These are phyloP conservation scores for Corythornis vintsioides DNA, from an alignment of 2,113 vertebrate species.

Conservation along the genomic window DNA sequence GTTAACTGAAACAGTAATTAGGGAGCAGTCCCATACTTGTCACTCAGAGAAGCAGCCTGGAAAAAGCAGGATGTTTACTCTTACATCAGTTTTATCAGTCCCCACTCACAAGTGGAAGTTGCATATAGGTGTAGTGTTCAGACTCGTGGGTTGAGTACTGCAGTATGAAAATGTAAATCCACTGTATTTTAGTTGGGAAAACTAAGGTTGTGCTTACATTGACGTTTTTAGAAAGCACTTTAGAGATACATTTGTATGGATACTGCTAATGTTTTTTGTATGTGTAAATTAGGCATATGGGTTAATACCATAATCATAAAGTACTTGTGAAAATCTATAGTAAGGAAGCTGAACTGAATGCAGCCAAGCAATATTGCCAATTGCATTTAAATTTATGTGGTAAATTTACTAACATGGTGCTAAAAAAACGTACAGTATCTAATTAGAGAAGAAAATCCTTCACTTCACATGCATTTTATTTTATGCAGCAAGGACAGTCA, in stretches of 20 bases:
- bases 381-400: slow-evolving; percentile 75
- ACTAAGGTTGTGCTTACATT: slow-evolving; percentile 9
- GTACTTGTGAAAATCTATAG: slow-evolving; percentile 40
- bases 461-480: slow-evolving; percentile 51
- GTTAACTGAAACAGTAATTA: not conserved
- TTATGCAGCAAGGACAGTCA: slow-evolving; percentile 45
- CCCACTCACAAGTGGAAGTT: not conserved
- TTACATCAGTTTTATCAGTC: not conserved
- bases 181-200: not conserved
- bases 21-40: not conserved
- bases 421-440: slow-evolving; percentile 62
- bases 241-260: slow-evolving; percentile 48
- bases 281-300: slow-evolving; percentile 65
- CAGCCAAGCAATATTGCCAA: slow-evolving; percentile 62
- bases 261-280: slow-evolving; percentile 51
- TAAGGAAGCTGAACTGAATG: slow-evolving; percentile 22
- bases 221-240: slow-evolving; percentile 37
- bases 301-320: slow-evolving; percentile 63
- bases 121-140: not conserved
- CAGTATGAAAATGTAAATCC: not conserved
- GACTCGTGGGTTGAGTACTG: not conserved
- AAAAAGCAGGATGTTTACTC: not conserved
- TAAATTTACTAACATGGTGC: slow-evolving; percentile 75
- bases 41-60: not conserved
- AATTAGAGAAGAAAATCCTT: slow-evolving; percentile 69